Conservation (phyloP, 2,888 invertebrate species). For the Parascotia fuliginaria region DNA sequence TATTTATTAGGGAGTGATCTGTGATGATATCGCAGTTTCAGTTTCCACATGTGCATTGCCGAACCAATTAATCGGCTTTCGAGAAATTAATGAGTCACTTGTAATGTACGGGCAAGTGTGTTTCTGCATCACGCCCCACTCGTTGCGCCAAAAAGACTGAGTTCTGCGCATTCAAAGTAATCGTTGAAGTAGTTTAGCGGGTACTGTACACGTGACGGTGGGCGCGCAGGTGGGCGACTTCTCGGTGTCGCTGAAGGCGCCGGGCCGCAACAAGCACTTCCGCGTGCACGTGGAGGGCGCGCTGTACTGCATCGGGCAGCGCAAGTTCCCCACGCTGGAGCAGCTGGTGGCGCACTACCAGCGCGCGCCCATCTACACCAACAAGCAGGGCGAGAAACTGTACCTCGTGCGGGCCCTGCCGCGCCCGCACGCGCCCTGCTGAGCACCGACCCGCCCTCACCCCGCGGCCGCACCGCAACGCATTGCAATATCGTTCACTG, state of each 20-base stretch:
- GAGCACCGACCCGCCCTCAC: conserved; percentile 26
- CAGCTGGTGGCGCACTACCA: conserved; percentile 99
- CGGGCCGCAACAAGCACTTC: conserved; percentile 99
- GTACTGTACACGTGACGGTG: too few relatives aligned
- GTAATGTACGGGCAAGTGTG: too few relatives aligned
- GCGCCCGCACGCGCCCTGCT: conserved; percentile 62
- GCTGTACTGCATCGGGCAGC: conserved; percentile 98
- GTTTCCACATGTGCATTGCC: too few relatives aligned
- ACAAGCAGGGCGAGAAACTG: conserved; percentile 98
- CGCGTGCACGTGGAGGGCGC: conserved; percentile 97
- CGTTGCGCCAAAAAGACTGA: too few relatives aligned
- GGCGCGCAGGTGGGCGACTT: conserved; percentile 96
- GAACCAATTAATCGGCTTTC: too few relatives aligned
- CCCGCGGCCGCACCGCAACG: not conserved
- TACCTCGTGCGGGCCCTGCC: conserved; percentile 98
- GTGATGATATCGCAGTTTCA: too few relatives aligned
- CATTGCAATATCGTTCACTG: too few relatives aligned
- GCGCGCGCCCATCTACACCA: conserved; percentile 99
- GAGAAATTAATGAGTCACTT: too few relatives aligned
- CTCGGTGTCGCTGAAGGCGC: conserved; percentile 98
- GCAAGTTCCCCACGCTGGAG: conserved; percentile 97
- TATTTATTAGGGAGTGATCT: too few relatives aligned
- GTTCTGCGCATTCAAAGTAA: too few relatives aligned
- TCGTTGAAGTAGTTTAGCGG: too few relatives aligned
- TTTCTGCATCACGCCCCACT: too few relatives aligned